Conservation (phyloP, 2,888 invertebrate species). For the Antheraea assamensis region DNA sequence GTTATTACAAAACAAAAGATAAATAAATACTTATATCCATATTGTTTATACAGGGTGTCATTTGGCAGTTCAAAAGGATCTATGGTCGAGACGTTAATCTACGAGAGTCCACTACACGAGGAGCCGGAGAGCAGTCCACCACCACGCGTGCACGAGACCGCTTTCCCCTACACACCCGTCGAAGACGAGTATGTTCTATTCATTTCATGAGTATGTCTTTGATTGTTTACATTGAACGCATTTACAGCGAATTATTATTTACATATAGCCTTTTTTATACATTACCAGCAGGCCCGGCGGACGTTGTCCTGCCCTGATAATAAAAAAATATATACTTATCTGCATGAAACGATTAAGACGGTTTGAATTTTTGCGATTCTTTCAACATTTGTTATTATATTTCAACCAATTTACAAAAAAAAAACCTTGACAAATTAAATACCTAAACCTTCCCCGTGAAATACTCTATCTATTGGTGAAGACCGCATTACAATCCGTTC, state of each 20-base stretch:
- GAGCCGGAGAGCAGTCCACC: constrained; percentile 88
- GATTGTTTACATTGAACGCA: constrained; percentile 54
- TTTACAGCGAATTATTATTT: constrained; percentile 38
- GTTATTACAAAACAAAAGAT: too few relatives aligned
- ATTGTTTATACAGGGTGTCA: constrained; percentile 86
- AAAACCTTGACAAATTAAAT: too few relatives aligned
- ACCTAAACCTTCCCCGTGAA: too few relatives aligned
- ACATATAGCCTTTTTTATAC: neutral
- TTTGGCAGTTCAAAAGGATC: constrained; percentile 97
- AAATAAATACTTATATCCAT: neutral
- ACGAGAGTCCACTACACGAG: constrained; percentile 92
- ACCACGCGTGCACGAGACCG: constrained; percentile 69
- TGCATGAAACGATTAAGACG: too few relatives aligned
- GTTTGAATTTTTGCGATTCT: too few relatives aligned
- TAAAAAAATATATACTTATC: too few relatives aligned
- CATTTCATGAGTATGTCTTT: constrained; percentile 67
- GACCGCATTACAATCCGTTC: too few relatives aligned
- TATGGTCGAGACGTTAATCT: constrained; percentile 96
- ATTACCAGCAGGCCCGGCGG: too few relatives aligned
- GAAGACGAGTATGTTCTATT: constrained; percentile 83
- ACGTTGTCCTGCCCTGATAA: too few relatives aligned
- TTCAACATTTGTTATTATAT: too few relatives aligned
- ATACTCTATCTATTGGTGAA: too few relatives aligned
- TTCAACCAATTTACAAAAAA: too few relatives aligned
- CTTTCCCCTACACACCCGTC: constrained; percentile 74